These are phyloP conservation scores for Amorpha juglandis DNA, from an alignment of 2,888 invertebrate genomes.

Conservation along the genomic window DNA sequence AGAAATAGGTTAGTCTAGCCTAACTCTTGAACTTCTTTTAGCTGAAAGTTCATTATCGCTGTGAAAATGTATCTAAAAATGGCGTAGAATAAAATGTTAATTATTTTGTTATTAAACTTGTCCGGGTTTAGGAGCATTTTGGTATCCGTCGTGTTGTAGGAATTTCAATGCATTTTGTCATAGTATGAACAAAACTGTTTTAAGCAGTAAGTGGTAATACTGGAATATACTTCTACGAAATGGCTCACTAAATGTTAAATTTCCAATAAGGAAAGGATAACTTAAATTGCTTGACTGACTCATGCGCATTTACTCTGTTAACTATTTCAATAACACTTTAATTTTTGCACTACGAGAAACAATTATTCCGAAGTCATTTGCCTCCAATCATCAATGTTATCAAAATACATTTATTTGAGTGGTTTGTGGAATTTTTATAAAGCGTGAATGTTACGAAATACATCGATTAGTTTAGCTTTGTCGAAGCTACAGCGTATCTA, in stretches of 20 bases:
- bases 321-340: too few species aligned
- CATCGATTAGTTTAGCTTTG: not conserved
- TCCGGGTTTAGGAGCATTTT: too few species aligned
- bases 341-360: not conserved
- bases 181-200: too few species aligned
- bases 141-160: too few species aligned
- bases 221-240: not conserved
- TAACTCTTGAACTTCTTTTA: too few species aligned
- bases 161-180: too few species aligned
- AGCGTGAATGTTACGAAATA: not conserved
- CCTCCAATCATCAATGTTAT: not conserved
- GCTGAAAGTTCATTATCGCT: too few species aligned
- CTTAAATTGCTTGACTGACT: not conserved
- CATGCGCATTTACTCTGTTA: not conserved
- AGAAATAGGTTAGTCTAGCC: too few species aligned
- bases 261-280: constrained; percentile 15
- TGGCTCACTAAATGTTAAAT: not conserved
- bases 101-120: not conserved
- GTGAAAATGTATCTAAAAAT: too few species aligned
- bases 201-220: too few species aligned
- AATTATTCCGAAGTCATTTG: not conserved
- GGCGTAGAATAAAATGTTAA: not conserved
- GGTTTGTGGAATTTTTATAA: not conserved
- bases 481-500: not conserved
- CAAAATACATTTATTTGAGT: not conserved